phyloP scores from a whole-genome alignment of 2,888 invertebrate species.

The Mythimna vitellina region DNA sequence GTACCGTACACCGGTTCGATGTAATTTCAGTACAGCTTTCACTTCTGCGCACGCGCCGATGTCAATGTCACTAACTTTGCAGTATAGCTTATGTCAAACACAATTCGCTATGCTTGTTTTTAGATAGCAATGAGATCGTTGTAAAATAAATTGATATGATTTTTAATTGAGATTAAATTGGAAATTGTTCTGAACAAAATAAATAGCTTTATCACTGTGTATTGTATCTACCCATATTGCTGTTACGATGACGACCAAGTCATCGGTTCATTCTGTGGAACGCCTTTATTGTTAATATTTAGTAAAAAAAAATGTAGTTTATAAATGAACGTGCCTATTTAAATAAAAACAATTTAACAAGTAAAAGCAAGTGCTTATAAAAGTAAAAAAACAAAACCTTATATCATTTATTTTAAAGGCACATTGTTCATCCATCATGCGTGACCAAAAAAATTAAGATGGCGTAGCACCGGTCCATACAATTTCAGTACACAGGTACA shows the following conservation, averaged over 20 bases:
- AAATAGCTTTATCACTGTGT: too few species aligned
- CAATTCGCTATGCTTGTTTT: background rate
- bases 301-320: too few species aligned
- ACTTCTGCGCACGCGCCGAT: constrained; percentile 52
- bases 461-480: constrained; percentile 9
- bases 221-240: too few species aligned
- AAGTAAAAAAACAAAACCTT: too few species aligned
- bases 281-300: too few species aligned
- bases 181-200: too few species aligned
- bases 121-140: background rate
- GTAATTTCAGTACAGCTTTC: constrained; percentile 53
- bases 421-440: constrained; percentile 1
- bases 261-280: too few species aligned
- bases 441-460: constrained; percentile 2
- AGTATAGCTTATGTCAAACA: constrained; percentile 17
- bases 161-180: background rate
- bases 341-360: background rate
- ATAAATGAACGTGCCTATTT: background rate
- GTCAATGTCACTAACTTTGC: constrained; percentile 39
- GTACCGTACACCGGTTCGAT: constrained; percentile 29
- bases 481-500: constrained; percentile 39
- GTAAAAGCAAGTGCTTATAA: background rate
- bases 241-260: too few species aligned
- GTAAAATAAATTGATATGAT: background rate
- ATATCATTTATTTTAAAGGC: background rate